Base-by-base conservation (phyloP, 2,888 invertebrate genomes). In the Lingula anatina region DNA sequence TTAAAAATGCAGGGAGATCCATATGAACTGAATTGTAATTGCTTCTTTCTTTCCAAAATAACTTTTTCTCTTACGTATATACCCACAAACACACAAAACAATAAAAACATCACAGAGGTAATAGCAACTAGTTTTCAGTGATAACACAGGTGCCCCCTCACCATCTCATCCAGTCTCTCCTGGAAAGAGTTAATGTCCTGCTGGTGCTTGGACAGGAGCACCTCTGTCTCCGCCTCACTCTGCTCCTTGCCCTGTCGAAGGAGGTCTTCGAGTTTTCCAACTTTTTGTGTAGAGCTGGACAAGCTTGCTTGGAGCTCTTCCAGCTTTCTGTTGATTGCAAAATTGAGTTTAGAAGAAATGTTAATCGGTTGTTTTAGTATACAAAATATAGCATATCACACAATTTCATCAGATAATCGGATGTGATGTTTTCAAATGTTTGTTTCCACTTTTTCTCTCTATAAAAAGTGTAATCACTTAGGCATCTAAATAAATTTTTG, bases 291-390 rank as follows among this genome's bases (percentile, higher is more conserved):
- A 69, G 65, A 70, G 65, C 54, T 67, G 61, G 67, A 71, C 70
- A 72, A 70, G 68, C 64, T 68, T 55, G 64, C 68, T 67, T 70
- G 72, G 68, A 68, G 65, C 52, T 70, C 71, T 68, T 67, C 70
- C 50, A 72, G 45, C 62, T 70, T 73, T 70, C 74, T 74, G 64
- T 20, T 66, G 64, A 41, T 46, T 20, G 26, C 23, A 46, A 39
- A n/a, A n/a, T n/a, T n/a, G n/a, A n/a, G n/a, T n/a, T n/a, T n/a
- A n/a, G n/a, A n/a, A n/a, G n/a, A n/a, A n/a, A n/a, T n/a, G n/a
- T n/a, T n/a, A n/a, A n/a, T n/a, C n/a, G n/a, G n/a, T n/a, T n/a
- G n/a, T n/a, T n/a, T n/a, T n/a, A n/a, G n/a, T n/a, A n/a, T n/a
- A n/a, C n/a, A n/a, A n/a, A n/a, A n/a, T n/a, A n/a, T n/a, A n/a